Evolutionary conservation across 2,113 vertebrate species (phyloP).

Genomic region (Eonycteris spelaea): DNA sequence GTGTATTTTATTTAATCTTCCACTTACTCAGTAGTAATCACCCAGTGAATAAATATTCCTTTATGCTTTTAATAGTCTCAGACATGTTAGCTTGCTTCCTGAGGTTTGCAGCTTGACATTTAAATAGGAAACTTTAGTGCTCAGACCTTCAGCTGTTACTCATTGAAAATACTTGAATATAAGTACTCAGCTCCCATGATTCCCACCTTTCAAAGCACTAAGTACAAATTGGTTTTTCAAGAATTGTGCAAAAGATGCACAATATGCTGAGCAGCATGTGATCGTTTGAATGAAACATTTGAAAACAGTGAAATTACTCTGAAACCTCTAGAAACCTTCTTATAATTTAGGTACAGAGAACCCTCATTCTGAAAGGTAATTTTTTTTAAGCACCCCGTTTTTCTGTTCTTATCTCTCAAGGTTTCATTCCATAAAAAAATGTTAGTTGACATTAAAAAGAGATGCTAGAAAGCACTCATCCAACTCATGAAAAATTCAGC

Average conservation of each 20-base stretch:
- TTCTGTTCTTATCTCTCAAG: background rate
- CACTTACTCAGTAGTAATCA: background rate
- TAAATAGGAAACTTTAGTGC: background rate
- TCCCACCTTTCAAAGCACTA: background rate
- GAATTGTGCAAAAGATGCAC: background rate
- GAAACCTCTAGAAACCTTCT: background rate
- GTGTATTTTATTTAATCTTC: background rate
- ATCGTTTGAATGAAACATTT: background rate
- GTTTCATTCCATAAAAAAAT: slow-evolving; percentile 51
- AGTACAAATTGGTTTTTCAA: background rate
- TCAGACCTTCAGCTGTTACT: background rate
- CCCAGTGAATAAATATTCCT: background rate
- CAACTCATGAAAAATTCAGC: slow-evolving; percentile 72
- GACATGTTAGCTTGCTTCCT: background rate
- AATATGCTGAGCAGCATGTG: background rate
- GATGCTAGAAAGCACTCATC: background rate
- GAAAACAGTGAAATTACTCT: background rate
- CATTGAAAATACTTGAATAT: background rate
- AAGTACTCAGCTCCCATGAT: background rate
- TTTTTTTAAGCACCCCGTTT: slow-evolving; percentile 2
- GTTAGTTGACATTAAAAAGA: slow-evolving; percentile 42
- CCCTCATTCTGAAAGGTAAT: slow-evolving; percentile 20
- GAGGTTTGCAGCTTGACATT: background rate
- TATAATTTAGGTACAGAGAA: background rate
- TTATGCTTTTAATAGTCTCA: background rate